These are phyloP conservation scores for Chromoteleia sp. DNA, from an alignment of 2,888 invertebrate genomes.

Conservation along the genomic window DNA sequence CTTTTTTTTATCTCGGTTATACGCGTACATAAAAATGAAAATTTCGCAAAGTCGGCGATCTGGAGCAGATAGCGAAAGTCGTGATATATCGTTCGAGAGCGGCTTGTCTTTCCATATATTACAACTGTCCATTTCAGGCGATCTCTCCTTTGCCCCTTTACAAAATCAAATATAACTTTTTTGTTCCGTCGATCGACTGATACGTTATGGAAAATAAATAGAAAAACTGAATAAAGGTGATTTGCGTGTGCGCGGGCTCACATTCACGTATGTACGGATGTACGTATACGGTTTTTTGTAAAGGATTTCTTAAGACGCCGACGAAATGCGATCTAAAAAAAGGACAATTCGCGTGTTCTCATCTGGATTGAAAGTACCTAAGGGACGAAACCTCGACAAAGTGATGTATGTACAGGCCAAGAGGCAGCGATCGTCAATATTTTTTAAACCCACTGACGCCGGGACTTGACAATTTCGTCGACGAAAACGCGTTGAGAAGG, in stretches of 20 bases:
- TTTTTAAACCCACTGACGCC: constrained; percentile 14
- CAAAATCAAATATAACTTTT: constrained; percentile 45
- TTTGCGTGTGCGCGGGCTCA: background rate
- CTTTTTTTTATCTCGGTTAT: too few species aligned
- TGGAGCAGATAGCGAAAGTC: constrained; percentile 11
- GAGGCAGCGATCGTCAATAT: constrained; percentile 25
- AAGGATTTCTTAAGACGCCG: constrained; percentile 31
- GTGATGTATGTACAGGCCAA: constrained; percentile 15
- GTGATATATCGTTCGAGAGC: constrained; percentile 24
- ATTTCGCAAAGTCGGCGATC: constrained; percentile 15
- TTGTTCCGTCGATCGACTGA: constrained; percentile 31
- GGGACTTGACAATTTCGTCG: background rate
- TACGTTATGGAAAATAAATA: constrained; percentile 36
- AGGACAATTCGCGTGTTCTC: constrained; percentile 14
- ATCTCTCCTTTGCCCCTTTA: constrained; percentile 14
- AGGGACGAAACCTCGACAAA: constrained; percentile 29
- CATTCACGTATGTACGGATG: background rate
- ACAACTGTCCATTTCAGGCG: constrained; percentile 36
- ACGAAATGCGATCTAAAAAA: constrained; percentile 30
- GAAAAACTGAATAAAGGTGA: constrained; percentile 16
- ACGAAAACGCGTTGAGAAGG: background rate
- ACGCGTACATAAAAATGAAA: constrained; percentile 19
- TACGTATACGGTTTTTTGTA: background rate
- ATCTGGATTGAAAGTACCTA: constrained; percentile 41
- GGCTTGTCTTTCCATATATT: constrained; percentile 36